Evolutionary conservation across 2,113 vertebrate genomes (phyloP).

Genomic region (Dascyllus trimaculatus): DNA sequence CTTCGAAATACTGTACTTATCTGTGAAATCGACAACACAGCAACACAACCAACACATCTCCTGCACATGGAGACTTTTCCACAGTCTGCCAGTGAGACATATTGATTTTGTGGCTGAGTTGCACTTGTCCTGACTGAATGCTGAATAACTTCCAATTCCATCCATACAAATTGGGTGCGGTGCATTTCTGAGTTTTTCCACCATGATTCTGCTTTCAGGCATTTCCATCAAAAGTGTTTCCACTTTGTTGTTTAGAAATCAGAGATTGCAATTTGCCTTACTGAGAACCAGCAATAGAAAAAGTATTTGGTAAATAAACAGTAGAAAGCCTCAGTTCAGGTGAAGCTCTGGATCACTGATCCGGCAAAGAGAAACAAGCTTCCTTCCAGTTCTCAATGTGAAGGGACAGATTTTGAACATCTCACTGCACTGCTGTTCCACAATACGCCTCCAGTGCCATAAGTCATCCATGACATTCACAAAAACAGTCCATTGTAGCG

Average conservation of each 20-base stretch:
- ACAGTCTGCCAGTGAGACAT: too few species aligned
- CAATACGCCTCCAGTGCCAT: not conserved
- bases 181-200: too few species aligned
- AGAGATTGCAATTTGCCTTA: not conserved
- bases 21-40: not conserved
- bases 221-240: too few species aligned
- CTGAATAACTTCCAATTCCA: too few species aligned
- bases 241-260: too few species aligned
- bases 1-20: not conserved
- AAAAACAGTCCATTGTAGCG: not conserved
- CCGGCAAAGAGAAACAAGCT: slow-evolving; percentile 23
- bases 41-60: not conserved
- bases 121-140: too few species aligned
- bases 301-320: slow-evolving; percentile 7
- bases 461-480: slow-evolving; percentile 20
- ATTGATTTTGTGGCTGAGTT: too few species aligned
- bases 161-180: too few species aligned
- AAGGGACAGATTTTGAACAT: slow-evolving; percentile 1
- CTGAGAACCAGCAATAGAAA: not conserved
- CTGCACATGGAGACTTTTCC: not conserved
- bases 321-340: not conserved
- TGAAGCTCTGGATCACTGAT: slow-evolving; percentile 11
- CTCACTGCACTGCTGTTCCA: slow-evolving; percentile 10
- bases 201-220: too few species aligned
- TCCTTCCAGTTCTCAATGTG: not conserved